Evolutionary conservation across 2,113 vertebrate species (phyloP).

Genomic region (Condylura cristata): DNA sequence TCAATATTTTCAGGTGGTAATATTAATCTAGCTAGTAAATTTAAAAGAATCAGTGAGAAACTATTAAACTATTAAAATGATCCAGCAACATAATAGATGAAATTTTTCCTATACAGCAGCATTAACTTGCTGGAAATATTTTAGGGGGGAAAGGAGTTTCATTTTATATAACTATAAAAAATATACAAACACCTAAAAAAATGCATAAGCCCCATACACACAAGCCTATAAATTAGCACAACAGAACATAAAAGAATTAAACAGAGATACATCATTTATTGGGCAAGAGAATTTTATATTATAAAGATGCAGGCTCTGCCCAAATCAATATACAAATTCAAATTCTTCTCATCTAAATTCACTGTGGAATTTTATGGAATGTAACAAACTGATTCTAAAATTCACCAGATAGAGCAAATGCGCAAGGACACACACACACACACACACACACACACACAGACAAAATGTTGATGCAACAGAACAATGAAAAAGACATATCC

Average conservation of each 20-base stretch:
- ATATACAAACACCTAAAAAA: background rate
- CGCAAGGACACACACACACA: background rate
- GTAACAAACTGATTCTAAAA: background rate
- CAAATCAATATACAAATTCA: constrained; percentile 13
- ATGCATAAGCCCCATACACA: background rate
- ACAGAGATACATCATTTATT: background rate
- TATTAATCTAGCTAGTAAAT: background rate
- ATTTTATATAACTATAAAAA: background rate
- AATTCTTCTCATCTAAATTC: background rate
- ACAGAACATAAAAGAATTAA: background rate
- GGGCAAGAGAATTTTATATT: background rate
- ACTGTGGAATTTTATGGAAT: background rate
- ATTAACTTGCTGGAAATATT: background rate
- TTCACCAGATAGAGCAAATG: background rate
- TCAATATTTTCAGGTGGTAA: background rate
- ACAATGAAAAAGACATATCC: no score
- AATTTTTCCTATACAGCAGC: background rate
- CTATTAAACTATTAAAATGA: background rate
- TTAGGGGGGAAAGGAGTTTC: background rate
- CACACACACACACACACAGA: no score
- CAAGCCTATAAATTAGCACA: background rate
- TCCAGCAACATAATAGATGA: background rate
- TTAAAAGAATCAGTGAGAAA: background rate
- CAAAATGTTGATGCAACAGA: background rate
- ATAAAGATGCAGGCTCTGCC: background rate